phyloP scores from a whole-genome alignment of 2,888 invertebrate genomes.

The Caenorhabditis panamensis region DNA sequence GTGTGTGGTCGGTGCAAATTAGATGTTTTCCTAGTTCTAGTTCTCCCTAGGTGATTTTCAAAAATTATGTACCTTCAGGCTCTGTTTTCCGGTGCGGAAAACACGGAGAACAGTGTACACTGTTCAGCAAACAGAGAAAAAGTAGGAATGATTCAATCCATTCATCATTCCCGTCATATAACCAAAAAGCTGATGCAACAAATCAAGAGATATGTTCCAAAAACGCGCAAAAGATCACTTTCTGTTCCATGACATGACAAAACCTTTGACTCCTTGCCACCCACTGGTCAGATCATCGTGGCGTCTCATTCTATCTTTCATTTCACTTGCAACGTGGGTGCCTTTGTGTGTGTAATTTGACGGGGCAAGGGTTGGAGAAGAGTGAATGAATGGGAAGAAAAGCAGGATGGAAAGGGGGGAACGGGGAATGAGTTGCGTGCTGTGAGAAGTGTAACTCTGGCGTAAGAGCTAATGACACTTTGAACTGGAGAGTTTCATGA shows the following conservation, averaged over 20 bases:
- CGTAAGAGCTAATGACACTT: not conserved
- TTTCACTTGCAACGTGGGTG: constrained; percentile 42
- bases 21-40: too few relatives aligned
- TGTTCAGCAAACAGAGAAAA: not conserved
- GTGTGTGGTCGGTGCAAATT: too few relatives aligned
- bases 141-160: not conserved
- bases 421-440: constrained; percentile 5
- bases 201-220: not conserved
- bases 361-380: not conserved
- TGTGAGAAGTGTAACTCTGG: not conserved
- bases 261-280: too few relatives aligned
- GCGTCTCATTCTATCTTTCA: not conserved
- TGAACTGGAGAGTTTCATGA: too few relatives aligned
- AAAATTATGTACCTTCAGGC: too few relatives aligned
- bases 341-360: constrained; percentile 29
- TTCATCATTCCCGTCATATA: not conserved
- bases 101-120: constrained; percentile 12
- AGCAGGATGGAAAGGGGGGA: not conserved
- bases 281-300: constrained; percentile 40
- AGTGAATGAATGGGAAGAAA: not conserved
- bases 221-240: not conserved
- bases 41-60: too few relatives aligned
- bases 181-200: not conserved
- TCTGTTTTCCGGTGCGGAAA: constrained; percentile 26
- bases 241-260: too few relatives aligned